Evolutionary conservation across 2,113 vertebrate genomes (phyloP).

Genomic region (Tamias sibiricus): DNA sequence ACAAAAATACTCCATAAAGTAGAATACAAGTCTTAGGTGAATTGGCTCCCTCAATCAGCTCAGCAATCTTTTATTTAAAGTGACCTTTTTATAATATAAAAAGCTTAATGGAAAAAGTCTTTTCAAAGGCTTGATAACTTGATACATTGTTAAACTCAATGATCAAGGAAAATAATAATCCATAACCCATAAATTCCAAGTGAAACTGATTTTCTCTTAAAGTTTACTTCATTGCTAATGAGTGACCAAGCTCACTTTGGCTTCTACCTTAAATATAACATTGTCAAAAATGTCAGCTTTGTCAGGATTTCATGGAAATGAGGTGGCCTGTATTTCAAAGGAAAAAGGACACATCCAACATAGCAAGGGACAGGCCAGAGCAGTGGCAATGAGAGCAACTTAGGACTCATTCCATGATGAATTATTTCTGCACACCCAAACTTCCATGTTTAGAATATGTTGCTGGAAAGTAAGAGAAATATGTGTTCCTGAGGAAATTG

Average conservation of each 20-base stretch:
- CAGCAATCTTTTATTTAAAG: conserved; percentile 24
- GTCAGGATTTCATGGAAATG: neutral
- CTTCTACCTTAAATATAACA: neutral
- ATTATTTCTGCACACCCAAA: neutral
- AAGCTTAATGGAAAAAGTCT: neutral
- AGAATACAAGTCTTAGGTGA: neutral
- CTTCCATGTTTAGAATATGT: neutral
- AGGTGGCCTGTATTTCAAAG: neutral
- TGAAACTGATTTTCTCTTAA: conserved; percentile 29
- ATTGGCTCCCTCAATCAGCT: conserved; percentile 5
- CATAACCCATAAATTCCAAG: neutral
- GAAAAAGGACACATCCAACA: neutral
- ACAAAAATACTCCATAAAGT: conserved; percentile 14
- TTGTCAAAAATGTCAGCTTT: neutral
- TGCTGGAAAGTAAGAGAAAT: neutral
- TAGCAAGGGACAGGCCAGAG: neutral
- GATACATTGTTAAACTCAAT: neutral
- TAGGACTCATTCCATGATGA: neutral
- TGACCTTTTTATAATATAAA: neutral
- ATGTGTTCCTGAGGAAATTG: neutral
- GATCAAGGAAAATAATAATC: neutral
- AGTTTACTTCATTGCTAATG: neutral
- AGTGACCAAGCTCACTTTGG: neutral
- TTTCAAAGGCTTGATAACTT: neutral
- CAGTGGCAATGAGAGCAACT: neutral